Base-by-base conservation (phyloP, 2,797 vertebrate species). In the Bryconaethiops microstoma region DNA sequence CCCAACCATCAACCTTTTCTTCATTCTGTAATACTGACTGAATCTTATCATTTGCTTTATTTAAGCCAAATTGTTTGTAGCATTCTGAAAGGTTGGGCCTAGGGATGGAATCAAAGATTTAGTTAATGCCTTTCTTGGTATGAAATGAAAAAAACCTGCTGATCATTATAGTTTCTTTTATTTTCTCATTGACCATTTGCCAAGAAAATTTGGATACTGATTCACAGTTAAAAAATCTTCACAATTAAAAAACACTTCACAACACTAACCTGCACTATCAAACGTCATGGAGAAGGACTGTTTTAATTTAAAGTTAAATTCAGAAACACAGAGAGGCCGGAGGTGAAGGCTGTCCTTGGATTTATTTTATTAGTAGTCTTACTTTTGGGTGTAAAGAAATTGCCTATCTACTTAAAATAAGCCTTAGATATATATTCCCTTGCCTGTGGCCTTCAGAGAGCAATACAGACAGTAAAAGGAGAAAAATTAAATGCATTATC, bases 301-400 rank as follows among this genome's bases (percentile, higher is more conserved):
- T 29, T 39, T 64, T 64, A 64, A 64, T 65, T 65, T 65, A 8
- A 65, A 65, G 16, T 65, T 17, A 40, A 40, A 52, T 10, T 65
- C 63, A 40, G 63, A 57, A 68, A 68, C 67, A 69, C 67, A 19
- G 39, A 72, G 2, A 14, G 60, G 68, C 29, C 52, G 59, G 52
- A 78, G 52, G 25, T 14, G 16, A 48, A 60, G 21, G 42, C 45
- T 45, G 29, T 25, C 55, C 21, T 82, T 45, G 68, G 63, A 74
- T 74, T 72, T 74, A 76, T 79, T 63, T 65, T 70, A 79, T 55
- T 72, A 57, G 62, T n/a, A 40, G 19, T 9, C 48, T 50, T 78
- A 50, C 12, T 40, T 48, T 52, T 71, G 57, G 29, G 70, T 21
- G 62, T 77, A 74, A 35, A 73, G 50, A 65, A 64, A 64, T 67